Percentiles rank a stretch among this genome's conserved stretches.
Evolutionary conservation across 2,797 vertebrate species (phyloP).

Genomic region (Lutjanus campechanus): DNA sequence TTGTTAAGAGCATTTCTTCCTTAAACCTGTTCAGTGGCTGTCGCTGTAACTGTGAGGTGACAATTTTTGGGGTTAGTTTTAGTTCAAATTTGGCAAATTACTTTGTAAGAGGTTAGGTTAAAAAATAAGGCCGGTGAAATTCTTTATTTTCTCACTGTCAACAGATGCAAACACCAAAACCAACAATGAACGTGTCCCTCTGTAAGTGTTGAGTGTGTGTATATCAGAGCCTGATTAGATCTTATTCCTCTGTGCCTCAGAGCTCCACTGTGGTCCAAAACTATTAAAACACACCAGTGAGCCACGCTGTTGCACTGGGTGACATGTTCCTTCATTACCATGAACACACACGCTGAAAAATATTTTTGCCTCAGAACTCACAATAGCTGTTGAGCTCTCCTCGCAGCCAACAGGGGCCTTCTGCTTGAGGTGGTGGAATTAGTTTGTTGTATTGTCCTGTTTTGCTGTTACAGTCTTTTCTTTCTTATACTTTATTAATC

Average conservation of each 20-base stretch:
- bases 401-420: no score
- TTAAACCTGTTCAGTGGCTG: not conserved
- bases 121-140: not conserved
- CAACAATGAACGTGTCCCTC: not conserved
- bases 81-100: not conserved
- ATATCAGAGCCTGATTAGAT: not conserved
- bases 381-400: no score
- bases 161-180: not conserved
- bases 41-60: not conserved
- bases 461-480: no score
- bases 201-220: not conserved
- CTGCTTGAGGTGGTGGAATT: no score
- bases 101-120: not conserved
- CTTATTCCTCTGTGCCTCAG: not conserved
- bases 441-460: no score
- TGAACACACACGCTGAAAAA: not conserved
- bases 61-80: not conserved
- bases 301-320: not conserved
- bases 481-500: no score
- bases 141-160: not conserved
- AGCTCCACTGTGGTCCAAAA: not conserved
- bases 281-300: conserved; percentile 1
- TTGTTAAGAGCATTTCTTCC: no score
- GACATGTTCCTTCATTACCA: not conserved
- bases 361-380: not conserved